Base-by-base conservation (phyloP, 2,113 vertebrate species). In the Equus przewalskii region DNA sequence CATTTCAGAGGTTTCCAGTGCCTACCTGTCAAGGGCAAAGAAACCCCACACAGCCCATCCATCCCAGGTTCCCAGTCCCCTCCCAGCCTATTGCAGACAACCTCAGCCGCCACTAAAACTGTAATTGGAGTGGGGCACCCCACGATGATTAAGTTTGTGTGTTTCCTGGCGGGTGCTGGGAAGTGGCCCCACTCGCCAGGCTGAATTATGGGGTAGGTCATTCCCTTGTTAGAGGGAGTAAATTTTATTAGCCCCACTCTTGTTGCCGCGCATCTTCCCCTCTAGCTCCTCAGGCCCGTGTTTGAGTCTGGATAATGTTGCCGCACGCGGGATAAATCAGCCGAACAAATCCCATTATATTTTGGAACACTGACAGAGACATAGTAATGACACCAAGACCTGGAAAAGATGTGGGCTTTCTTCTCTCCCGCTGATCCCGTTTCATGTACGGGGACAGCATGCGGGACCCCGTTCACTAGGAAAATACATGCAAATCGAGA, bases 331-430 rank as follows among this genome's bases (percentile, higher is more conserved):
- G 98, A 98, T 96, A 98, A 98, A 98, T 98, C 98, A 98, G 98
- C 98, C 46, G 72, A 97, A 98, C 97, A 98, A 98, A 99, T 98
- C 98, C 98, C 98, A 97, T 99, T 98, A 98, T 97, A 97, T 97
- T 98, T 97, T 98, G 98, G 98, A 98, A 91, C 92, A 0, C 73
- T 92, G 98, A 98, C 98, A 98, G 84, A 5, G 24, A 75, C 3
- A 0, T 94, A 79, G 94, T 92, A 97, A 98, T 94, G 98, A 97
- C 95, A 97, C 90, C 30, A 94, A 97, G 94, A 96, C 24, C 0
- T n/a, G 86, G 95, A 86, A 97, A 98, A 94, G 70, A 15, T 0
- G 8, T 18, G 64, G 76, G 95, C 51, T 91, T 97, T 89, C 98
- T 96, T 3, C 92, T 54, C 51, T 44, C 72, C 33, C 0, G 1